Percentiles rank a stretch among this genome's conserved stretches.
These are phyloP conservation scores for Peromyscus attwateri DNA, from an alignment of 2,797 vertebrate species.

Conservation along the genomic window DNA sequence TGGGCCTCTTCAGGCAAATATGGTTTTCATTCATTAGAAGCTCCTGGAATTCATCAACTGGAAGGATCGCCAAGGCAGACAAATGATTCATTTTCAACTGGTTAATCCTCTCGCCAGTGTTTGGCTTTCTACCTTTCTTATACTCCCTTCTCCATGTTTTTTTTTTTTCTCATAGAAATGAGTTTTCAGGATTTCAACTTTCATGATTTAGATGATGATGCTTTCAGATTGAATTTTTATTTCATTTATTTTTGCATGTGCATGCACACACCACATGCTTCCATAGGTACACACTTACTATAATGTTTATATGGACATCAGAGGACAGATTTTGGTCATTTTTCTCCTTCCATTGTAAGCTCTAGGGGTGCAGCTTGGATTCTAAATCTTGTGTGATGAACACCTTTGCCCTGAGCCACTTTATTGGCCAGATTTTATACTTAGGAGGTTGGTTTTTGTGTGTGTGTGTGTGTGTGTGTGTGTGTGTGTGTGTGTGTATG, in stretches of 20 bases:
- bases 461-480: too few relatives aligned
- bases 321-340: not conserved
- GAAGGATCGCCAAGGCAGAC: not conserved
- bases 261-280: not conserved
- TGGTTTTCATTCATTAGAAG: slow-evolving; percentile 45
- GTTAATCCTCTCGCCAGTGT: not conserved
- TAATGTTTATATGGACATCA: not conserved
- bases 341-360: not conserved
- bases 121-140: not conserved
- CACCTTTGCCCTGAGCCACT: not conserved
- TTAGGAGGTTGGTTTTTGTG: not conserved
- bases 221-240: not conserved
- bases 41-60: slow-evolving; percentile 29
- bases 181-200: not conserved
- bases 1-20: not conserved
- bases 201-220: not conserved
- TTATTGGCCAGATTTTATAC: not conserved
- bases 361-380: not conserved
- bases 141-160: not conserved
- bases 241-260: not conserved
- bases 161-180: not conserved
- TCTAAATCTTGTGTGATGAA: not conserved
- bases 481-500: too few relatives aligned
- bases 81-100: not conserved
- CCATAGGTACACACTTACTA: not conserved